Base-by-base conservation (phyloP, 2,888 invertebrate species). In the Bellardia pandia region DNA sequence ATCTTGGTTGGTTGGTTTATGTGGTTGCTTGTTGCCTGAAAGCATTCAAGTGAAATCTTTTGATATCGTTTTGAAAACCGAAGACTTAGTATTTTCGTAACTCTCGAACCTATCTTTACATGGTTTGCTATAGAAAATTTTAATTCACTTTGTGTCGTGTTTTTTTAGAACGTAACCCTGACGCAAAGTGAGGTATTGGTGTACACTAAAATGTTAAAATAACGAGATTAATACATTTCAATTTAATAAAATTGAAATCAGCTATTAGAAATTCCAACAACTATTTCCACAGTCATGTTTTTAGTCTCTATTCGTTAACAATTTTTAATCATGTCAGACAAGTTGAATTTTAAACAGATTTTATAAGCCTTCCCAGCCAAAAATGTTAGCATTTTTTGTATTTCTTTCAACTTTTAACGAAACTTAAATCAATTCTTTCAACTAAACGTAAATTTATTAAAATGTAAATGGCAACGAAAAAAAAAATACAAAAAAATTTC, bases 361-460 rank as follows among this genome's bases (percentile, higher is more conserved):
- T 78, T 42, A 30, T 53, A 51, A 51, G 60, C 23, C 13, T 79
- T 68, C 58, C 69, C 9, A n/a, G 13, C 45, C 33, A 33, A 68
- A 58, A 68, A 66, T 66, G 9, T 30, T 37, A 7, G 33, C 68
- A 0, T 77, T 78, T 8, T 16, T 78, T 66, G 42, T 42, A 45
- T 45, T 45, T 51, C 13, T 51, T 51, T 14, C 8, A 58, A 11
- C 5, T n/a, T 14, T 23, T 13, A 56, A 23, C 9, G 7, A 58
- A 58, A 53, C 9, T 53, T 48, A 9, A 51, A n/a, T 42, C 23
- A 40, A 14, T 45, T 30, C 51, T 51, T 69, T 40, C 13, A 11
- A 13, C 11, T 75, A 53, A 33, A 62, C 69, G 33, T 64, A 71
- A 71, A 77, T 83, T 77, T 83, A 83, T 71, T 64, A 83, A 83